phyloP scores from a whole-genome alignment of 1,140 invertebrate species.

The Augochlora pura region DNA sequence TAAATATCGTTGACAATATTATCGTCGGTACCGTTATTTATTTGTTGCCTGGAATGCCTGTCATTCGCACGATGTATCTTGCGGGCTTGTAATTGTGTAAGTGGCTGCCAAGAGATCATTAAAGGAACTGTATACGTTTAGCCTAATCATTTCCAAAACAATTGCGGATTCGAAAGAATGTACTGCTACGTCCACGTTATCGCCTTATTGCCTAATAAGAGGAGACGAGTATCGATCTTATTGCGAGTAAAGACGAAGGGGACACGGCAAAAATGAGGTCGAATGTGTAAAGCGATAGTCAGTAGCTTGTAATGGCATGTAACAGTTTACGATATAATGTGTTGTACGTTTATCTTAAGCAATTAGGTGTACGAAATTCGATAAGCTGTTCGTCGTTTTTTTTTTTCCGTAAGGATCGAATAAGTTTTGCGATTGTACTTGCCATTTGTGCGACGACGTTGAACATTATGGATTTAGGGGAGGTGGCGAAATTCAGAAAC shows the following conservation, averaged over 20 bases:
- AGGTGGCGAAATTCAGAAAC: background rate
- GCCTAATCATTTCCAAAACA: background rate
- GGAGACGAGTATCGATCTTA: background rate
- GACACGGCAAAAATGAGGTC: background rate
- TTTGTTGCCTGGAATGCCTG: slow-evolving; percentile 27
- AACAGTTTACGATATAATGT: slow-evolving; percentile 30
- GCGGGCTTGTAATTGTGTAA: slow-evolving; percentile 12
- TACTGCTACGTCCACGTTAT: no score
- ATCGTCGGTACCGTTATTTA: slow-evolving; percentile 49
- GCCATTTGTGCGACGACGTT: background rate
- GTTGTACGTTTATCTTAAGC: slow-evolving; percentile 26
- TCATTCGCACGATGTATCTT: slow-evolving; percentile 5
- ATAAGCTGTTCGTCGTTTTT: slow-evolving; percentile 32
- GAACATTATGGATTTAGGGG: background rate
- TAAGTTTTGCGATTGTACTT: slow-evolving; percentile 27
- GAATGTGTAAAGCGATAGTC: slow-evolving; percentile 45
- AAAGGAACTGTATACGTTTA: slow-evolving; percentile 3
- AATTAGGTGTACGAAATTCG: slow-evolving; percentile 2
- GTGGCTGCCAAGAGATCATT: slow-evolving; percentile 3
- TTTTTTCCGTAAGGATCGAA: slow-evolving; percentile 21
- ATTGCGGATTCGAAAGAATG: background rate
- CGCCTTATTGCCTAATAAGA: background rate
- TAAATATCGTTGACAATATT: slow-evolving; percentile 42
- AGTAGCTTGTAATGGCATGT: slow-evolving; percentile 42
- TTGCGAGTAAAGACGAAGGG: background rate